Base-by-base conservation (phyloP, 2,113 vertebrate genomes). In the Myotis yumanensis region DNA sequence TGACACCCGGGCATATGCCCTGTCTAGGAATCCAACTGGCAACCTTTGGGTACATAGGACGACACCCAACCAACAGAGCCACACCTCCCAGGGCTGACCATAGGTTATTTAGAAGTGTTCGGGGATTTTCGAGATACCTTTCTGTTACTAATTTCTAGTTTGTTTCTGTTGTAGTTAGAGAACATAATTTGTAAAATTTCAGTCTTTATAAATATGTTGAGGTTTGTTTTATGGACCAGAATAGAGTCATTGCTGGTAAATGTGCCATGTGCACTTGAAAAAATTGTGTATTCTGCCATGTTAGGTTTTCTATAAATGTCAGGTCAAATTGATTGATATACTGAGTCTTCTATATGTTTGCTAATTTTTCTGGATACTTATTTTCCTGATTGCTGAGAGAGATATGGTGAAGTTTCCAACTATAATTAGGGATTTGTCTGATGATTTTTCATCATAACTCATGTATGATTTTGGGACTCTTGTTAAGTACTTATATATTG, bases 91-190 rank as follows among this genome's bases (percentile, higher is more conserved):
- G 12, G 64, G 64, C 30, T 89, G 17, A 71, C 14, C 9, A 40
- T 83, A 14, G 37, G 3, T 80, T 77, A 59, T 87, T 93, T 84
- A 79, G 30, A 77, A 69, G 92, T 93, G 0, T 85, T 93, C 40
- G 43, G 20, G 11, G 18, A 48, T 86, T 90, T 92, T 95, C 2
- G 0, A 92, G 43, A n/a, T 95, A 43, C 25, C 23, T 86, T 86
- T 75, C 25, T 76, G 17, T 86, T 75, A 57, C 4, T 83, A 40
- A 89, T 75, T 93, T 93, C 51, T 90, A 30, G 28, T 87, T 94
- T 79, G 87, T 92, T 94, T 89, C 37, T 89, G 12, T 84, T 89
- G 5, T 77, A 8, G 59, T 95, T 54, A 85, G 28, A 80, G 52
- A 90, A 28, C 69, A 66, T 83, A 14, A 71, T 91, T 84, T 79